Evolutionary conservation across 1,140 invertebrate genomes (phyloP).

Genomic region (Solenopsis fugax): DNA sequence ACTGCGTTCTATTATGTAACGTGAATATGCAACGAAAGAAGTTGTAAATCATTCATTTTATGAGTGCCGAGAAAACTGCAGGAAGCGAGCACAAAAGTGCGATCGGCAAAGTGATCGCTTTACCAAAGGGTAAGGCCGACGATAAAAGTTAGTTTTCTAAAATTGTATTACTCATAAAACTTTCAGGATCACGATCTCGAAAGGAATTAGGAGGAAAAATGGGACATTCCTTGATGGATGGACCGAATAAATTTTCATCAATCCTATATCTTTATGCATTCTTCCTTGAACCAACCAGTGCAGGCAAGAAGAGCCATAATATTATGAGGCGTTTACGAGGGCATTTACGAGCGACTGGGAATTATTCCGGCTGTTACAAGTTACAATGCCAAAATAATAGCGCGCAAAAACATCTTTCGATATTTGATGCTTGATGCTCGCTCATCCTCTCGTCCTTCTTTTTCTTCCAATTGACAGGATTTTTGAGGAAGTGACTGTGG

Average conservation of each 20-base stretch:
- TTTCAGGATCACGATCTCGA: not conserved
- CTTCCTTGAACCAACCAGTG: not conserved
- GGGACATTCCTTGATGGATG: not conserved
- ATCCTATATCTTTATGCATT: not conserved
- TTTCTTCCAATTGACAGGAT: conserved; percentile 9
- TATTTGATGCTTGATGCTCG: not conserved
- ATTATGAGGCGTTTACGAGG: conserved; percentile 71
- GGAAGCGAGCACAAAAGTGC: not conserved
- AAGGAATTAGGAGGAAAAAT: conserved; percentile 16
- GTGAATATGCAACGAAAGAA: conserved; percentile 4
- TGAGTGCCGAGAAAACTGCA: not conserved
- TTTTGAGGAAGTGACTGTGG: conserved; percentile 46
- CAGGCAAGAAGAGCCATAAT: not conserved
- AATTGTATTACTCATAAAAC: conserved; percentile 7
- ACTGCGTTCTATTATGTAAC: not conserved
- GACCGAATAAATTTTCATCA: not conserved
- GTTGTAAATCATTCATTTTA: conserved; percentile 28
- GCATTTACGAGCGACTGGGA: conserved; percentile 67
- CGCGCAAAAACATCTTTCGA: conserved; percentile 12
- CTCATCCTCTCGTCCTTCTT: conserved; percentile 14
- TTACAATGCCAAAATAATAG: conserved; percentile 67
- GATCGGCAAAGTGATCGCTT: no score
- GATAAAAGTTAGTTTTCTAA: not conserved
- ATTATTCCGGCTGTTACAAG: conserved; percentile 66
- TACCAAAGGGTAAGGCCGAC: not conserved